These are phyloP conservation scores for Clinocottus analis DNA, from an alignment of 2,113 vertebrate genomes.

Conservation along the genomic window DNA sequence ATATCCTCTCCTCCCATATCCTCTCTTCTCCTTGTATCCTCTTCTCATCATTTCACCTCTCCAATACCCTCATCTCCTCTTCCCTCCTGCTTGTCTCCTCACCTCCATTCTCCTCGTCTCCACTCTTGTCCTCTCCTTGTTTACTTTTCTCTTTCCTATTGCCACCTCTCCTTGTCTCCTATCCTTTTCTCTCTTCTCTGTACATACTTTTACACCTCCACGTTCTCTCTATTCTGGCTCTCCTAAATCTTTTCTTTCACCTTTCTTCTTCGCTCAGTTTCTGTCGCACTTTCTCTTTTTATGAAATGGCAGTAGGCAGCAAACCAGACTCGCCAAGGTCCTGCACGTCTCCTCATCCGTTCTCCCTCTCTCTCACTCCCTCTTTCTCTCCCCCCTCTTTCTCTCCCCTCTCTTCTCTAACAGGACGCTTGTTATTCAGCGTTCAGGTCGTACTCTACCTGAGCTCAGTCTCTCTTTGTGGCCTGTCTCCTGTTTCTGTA, in stretches of 20 bases:
- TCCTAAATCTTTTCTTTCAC: no score
- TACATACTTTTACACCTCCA: not conserved
- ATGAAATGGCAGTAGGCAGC: slow-evolving; percentile 12
- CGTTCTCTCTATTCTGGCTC: not conserved
- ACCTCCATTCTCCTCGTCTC: not conserved
- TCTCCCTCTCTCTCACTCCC: not conserved
- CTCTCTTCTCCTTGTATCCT: not conserved
- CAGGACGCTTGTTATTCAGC: slow-evolving; percentile 56
- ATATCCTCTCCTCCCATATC: not conserved
- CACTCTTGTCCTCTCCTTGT: not conserved
- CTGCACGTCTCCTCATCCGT: not conserved
- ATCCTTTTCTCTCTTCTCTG: not conserved
- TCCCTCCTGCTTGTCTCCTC: not conserved
- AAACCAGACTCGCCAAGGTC: slow-evolving; percentile 12
- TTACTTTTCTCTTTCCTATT: not conserved
- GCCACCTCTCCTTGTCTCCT: no score
- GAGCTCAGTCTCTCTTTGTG: slow-evolving; percentile 64
- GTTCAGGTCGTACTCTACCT: slow-evolving; percentile 59
- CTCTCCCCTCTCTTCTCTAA: not conserved
- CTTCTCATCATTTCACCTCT: not conserved
- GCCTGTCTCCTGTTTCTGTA: slow-evolving; percentile 64
- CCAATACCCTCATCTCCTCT: not conserved
- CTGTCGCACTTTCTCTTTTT: not conserved
- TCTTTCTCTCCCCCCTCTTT: no score
- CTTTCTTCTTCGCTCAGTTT: not conserved